Percentiles rank a stretch among this genome's conserved stretches.
phyloP scores from a whole-genome alignment of 2,797 vertebrate genomes.

The Pelodytes ibericus region DNA sequence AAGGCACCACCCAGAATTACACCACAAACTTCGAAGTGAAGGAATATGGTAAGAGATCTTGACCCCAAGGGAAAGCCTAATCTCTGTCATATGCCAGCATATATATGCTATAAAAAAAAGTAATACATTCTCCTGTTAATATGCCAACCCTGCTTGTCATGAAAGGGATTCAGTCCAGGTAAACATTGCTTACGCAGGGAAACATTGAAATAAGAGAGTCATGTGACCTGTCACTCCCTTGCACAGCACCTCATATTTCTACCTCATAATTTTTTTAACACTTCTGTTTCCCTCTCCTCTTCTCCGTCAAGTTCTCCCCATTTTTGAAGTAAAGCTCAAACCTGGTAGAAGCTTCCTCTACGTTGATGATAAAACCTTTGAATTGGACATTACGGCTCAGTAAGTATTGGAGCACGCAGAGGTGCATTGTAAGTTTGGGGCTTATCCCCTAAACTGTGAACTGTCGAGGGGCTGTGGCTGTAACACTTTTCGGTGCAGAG shows the following conservation, averaged over 20 bases:
- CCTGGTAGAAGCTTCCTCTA: slow-evolving; percentile 68
- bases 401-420: slow-evolving; percentile 1
- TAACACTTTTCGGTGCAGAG: no score
- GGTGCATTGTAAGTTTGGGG: not conserved
- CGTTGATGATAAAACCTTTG: slow-evolving; percentile 61
- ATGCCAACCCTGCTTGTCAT: no score
- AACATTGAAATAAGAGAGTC: no score
- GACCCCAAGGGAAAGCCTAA: not conserved
- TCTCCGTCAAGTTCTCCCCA: slow-evolving; percentile 66
- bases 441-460: not conserved
- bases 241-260: no score
- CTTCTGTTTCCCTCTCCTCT: no score
- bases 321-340: slow-evolving; percentile 68
- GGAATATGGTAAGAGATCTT: slow-evolving; percentile 27
- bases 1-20: not conserved
- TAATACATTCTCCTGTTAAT: no score
- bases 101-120: no score
- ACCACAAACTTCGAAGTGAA: slow-evolving; percentile 28
- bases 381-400: not conserved
- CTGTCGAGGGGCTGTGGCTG: not conserved
- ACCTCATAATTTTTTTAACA: no score
- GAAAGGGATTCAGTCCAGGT: no score
- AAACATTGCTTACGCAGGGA: no score
- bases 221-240: no score
- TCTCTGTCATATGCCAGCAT: not conserved